Evolutionary conservation across 2,113 vertebrate species (phyloP).

Genomic region (Hypomesus transpacificus): DNA sequence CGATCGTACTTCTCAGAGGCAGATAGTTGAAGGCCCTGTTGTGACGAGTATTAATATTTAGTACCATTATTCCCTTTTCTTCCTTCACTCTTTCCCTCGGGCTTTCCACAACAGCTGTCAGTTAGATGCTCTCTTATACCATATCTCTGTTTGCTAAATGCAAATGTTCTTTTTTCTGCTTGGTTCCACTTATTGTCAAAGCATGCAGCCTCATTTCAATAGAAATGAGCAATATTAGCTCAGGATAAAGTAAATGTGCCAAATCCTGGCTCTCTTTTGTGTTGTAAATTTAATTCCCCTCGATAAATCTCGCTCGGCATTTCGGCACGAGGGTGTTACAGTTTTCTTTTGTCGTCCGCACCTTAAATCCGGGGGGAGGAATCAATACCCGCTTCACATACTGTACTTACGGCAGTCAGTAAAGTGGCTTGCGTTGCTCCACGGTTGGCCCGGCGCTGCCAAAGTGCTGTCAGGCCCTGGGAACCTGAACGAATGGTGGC

Average conservation of each 20-base stretch:
- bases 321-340: conserved; percentile 41
- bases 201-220: neutral
- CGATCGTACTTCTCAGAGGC: neutral
- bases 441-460: conserved; percentile 46
- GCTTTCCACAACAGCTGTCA: conserved; percentile 38
- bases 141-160: conserved; percentile 23
- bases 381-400: conserved; percentile 53
- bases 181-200: neutral
- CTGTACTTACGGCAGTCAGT: conserved; percentile 22
- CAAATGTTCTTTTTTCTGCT: neutral
- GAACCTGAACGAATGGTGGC: conserved; percentile 62
- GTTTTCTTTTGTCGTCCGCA: conserved; percentile 52
- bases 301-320: conserved; percentile 28
- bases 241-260: conserved; percentile 10
- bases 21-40: neutral
- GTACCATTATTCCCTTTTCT: conserved; percentile 7
- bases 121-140: conserved; percentile 30
- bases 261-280: conserved; percentile 17
- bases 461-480: conserved; percentile 64
- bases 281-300: conserved; percentile 5
- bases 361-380: conserved; percentile 41
- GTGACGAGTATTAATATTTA: neutral
- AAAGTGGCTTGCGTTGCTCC: conserved; percentile 55
- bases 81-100: conserved; percentile 15
- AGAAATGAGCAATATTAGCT: conserved; percentile 11